Conservation (phyloP, 2,888 invertebrate genomes). For the Andrena hattorfiana region DNA sequence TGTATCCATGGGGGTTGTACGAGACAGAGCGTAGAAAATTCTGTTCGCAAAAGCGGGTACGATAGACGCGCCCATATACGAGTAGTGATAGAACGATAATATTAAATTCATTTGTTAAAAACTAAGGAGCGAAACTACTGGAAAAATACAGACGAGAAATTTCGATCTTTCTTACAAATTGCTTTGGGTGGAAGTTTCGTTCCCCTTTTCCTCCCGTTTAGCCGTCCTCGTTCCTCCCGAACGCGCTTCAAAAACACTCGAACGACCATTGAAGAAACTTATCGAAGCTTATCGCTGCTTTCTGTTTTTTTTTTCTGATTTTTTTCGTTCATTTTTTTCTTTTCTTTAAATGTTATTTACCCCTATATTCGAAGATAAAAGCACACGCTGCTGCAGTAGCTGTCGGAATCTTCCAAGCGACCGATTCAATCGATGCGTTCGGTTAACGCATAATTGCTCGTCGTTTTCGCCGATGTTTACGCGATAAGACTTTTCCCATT, state of each 20-base stretch:
- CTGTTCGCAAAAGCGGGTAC: conserved; percentile 11
- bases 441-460: conserved; percentile 34
- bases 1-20: not conserved
- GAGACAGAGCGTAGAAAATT: conserved; percentile 1
- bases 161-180: conserved; percentile 31
- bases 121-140: conserved; percentile 54
- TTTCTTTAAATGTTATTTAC: conserved; percentile 16
- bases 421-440: conserved; percentile 32
- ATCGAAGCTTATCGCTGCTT: conserved; percentile 24
- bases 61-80: conserved; percentile 49
- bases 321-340: not conserved
- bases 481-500: conserved; percentile 14
- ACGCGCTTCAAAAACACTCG: conserved; percentile 1
- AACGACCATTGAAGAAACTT: conserved; percentile 13
- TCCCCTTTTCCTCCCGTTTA: not conserved
- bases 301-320: not conserved
- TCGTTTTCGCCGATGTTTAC: conserved; percentile 41
- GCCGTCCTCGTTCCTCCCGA: not conserved
- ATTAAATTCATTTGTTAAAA: conserved; percentile 61
- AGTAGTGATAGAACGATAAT: conserved; percentile 53
- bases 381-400: conserved; percentile 30
- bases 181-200: conserved; percentile 16
- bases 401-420: conserved; percentile 37
- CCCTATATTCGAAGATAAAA: conserved; percentile 40
- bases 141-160: conserved; percentile 38